Evolutionary conservation across 2,797 vertebrate species (phyloP).

Genomic region (Malurus leucopterus): DNA sequence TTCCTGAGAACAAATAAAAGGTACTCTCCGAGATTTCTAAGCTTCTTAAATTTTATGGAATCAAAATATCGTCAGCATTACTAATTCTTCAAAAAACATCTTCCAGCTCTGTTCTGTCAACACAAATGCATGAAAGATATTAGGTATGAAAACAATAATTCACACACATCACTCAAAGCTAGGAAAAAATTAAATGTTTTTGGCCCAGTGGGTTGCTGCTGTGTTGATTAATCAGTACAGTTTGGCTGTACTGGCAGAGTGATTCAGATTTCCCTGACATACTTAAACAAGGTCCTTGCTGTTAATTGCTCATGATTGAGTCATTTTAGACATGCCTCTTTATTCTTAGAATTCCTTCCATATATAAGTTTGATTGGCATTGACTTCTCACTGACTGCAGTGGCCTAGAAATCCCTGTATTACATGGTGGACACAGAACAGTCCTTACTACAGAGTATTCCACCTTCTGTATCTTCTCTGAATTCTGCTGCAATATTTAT

Average conservation of each 20-base stretch:
- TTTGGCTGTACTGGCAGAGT: background rate
- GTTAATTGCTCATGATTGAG: background rate
- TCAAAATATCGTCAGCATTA: background rate
- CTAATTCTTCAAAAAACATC: background rate
- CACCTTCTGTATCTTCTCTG: background rate
- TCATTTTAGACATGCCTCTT: background rate
- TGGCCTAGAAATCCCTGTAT: background rate
- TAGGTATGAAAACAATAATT: background rate
- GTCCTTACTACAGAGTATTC: background rate
- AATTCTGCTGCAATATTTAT: background rate
- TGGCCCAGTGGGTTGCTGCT: background rate
- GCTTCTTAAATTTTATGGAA: background rate
- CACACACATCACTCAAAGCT: background rate
- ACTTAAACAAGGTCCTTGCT: background rate
- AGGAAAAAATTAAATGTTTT: background rate
- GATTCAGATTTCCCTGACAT: background rate
- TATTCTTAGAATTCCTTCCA: background rate
- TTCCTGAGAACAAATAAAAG: background rate
- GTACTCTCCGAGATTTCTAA: background rate
- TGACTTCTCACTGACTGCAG: background rate
- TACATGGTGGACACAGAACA: background rate
- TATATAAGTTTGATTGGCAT: background rate
- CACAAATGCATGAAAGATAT: background rate
- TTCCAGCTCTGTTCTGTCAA: background rate
- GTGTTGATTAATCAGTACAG: background rate